Conservation (phyloP, 2,888 invertebrate genomes). For the Protodeltote pygarga region DNA sequence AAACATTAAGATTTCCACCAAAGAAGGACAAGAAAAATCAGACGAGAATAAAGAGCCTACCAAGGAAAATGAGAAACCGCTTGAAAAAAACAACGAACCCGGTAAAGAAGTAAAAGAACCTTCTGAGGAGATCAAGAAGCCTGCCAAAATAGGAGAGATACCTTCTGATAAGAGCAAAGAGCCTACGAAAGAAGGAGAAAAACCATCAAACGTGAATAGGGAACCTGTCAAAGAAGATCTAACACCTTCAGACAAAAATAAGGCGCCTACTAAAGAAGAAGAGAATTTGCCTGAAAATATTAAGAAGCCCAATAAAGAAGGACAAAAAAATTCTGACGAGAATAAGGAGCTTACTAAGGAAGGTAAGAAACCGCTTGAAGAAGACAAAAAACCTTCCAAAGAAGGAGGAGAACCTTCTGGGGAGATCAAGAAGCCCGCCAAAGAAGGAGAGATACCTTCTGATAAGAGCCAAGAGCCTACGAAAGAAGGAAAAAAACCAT, state of each 20-base stretch:
- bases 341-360: not conserved
- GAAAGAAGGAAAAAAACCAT: not conserved
- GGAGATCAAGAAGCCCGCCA: not conserved
- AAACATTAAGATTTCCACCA: not conserved
- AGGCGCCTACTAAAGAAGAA: not conserved
- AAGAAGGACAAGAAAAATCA: slow-evolving; percentile 2
- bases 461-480: not conserved
- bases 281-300: not conserved
- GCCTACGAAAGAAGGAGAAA: slow-evolving; percentile 19
- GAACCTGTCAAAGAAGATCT: slow-evolving; percentile 1
- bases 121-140: slow-evolving; percentile 18
- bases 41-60: slow-evolving; percentile 7
- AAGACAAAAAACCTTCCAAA: slow-evolving; percentile 18
- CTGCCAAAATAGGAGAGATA: slow-evolving; percentile 13
- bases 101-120: slow-evolving; percentile 16
- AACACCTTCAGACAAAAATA: not conserved
- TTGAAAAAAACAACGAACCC: slow-evolving; percentile 7
- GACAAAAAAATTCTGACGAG: too few species aligned
- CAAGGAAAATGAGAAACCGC: slow-evolving; percentile 6
- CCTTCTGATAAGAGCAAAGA: slow-evolving; percentile 16
- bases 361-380: slow-evolving; percentile 1
- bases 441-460: not conserved
- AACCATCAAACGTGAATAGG: slow-evolving; percentile 1
- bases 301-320: not conserved
- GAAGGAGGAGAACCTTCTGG: not conserved